Base-by-base conservation (phyloP, 2,888 invertebrate genomes). In the Dasysyrphus albostriatus region DNA sequence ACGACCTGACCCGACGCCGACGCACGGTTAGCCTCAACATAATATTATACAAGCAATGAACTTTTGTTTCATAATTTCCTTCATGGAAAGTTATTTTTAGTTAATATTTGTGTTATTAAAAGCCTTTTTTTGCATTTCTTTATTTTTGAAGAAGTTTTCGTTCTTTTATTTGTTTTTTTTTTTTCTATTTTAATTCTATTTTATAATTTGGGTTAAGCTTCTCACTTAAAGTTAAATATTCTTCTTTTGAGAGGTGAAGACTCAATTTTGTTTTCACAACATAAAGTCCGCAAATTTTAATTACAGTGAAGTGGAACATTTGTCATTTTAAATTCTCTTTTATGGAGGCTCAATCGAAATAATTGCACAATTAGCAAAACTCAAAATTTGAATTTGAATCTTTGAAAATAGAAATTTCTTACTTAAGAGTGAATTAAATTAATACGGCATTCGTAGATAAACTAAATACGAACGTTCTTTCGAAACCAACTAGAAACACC, bases 61-160 rank as follows among this genome's bases (percentile, higher is more conserved):
- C 61, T 61, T 61, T 61, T 61, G 61, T 61, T 61, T 61, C 61
- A 61, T 61, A 61, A 61, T 61, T 61, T 39, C 61, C 39, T 39
- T 61, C 42, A 24, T 42, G 61, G 19, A 59, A 61, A 61, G 39
- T 61, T 61, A 61, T 61, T 61, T 61, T 42, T 24, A 61, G 61
- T 61, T 61, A 61, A 61, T 61, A 61, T 61, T 61, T 61, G 61
- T 39, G 39, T 42, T 42, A 61, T 61, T 42, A 61, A 24, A 61
- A 61, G 39, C 61, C 61, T 61, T 61, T 61, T 42, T 61, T 61
- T 61, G 42, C 42, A 61, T 61, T 61, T 42, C 42, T 59, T 39
- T 39, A 19, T 59, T 39, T 42, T 24, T 61, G 24, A 24, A 42
- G 8, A 19, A 39, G 37, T 59, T 34, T 59, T 19, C 0, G 3